Base-by-base conservation (phyloP, 64 coral and sea anemone species). In the Exaiptasia diaphana region DNA sequence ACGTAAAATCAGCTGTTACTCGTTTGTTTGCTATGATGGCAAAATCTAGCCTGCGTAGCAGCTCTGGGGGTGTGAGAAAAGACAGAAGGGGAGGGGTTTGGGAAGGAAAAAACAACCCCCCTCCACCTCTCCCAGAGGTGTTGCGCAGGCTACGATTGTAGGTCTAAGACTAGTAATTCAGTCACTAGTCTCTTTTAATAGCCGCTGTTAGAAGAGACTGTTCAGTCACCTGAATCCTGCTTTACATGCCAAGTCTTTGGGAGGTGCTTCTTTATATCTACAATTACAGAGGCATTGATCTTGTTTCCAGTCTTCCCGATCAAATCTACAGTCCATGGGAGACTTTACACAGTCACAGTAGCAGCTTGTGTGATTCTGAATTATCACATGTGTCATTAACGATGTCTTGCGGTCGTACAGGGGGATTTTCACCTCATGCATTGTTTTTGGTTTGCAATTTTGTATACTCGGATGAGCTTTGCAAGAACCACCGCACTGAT, bases 311-410 rank as follows among this genome's bases (percentile, higher is more conserved):
- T 53, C 18, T 4, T 84, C 25, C 20, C 42, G 18, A 4, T 38
- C 21, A 15, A 46, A 30, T 73, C 45, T 44, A 36, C 81, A 84
- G 38, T 70, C 67, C 55, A 60, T 28, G 0, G 36, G 28, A 8
- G 40, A 73, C 1, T 14, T 26, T 8, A 84, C 81, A 18, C 81
- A 84, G 9, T 6, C 4, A 28, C 81, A 84, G 24, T 44, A 22
- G 33, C 81, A 84, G 43, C 68, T 84, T 3, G 81, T 84, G 38
- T 84, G 68, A 44, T 84, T 84, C 3, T 40, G 28, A 34, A 84
- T 41, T 29, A 62, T 33, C 26, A 62, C 1, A 3, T 62, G 4
- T 31, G 3, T 17, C 11, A 31, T 1, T 62, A 31, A 3, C 28
- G 14, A 14, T 14, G 1, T 29, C 1, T 10, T 2, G 10, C 11